A percentile compares a stretch with the other conserved stretches of the same genome.
Conservation (phyloP, 2,888 invertebrate species). For the Poecilobothrus nobilitatus region DNA sequence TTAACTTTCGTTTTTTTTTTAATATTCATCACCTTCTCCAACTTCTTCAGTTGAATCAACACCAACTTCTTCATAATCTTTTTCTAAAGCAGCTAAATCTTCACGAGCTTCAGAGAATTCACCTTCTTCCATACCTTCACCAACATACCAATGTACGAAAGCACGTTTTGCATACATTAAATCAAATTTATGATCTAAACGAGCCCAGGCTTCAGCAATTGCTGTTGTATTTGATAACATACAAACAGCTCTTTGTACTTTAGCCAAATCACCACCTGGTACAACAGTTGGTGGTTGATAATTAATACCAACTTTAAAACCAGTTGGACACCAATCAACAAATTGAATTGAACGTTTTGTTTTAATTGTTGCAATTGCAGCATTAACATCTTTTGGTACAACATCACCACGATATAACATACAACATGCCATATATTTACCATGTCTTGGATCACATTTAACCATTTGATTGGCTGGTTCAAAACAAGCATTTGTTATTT, state of each 20-base stretch:
- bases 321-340: slow-evolving; percentile 80
- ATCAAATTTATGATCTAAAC: slow-evolving; percentile 90
- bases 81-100: slow-evolving; percentile 71
- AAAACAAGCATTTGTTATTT: slow-evolving; percentile 92
- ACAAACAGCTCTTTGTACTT: slow-evolving; percentile 90
- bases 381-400: slow-evolving; percentile 88
- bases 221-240: slow-evolving; percentile 96
- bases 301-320: slow-evolving; percentile 76
- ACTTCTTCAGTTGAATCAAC: slow-evolving; percentile 65
- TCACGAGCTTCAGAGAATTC: slow-evolving; percentile 83
- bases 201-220: slow-evolving; percentile 93
- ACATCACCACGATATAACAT: slow-evolving; percentile 90
- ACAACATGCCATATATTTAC: slow-evolving; percentile 91
- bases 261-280: slow-evolving; percentile 85
- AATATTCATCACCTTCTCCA: slow-evolving; percentile 63
- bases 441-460: slow-evolving; percentile 82
- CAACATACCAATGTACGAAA: slow-evolving; percentile 91
- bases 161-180: slow-evolving; percentile 94
- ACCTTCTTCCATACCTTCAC: slow-evolving; percentile 81
- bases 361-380: slow-evolving; percentile 87
- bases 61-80: slow-evolving; percentile 72
- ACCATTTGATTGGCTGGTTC: slow-evolving; percentile 93
- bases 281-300: slow-evolving; percentile 87
- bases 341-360: slow-evolving; percentile 89
- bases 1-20: slow-evolving; percentile 30